Conservation (phyloP, 2,888 invertebrate genomes). For the Lithodes maja region DNA sequence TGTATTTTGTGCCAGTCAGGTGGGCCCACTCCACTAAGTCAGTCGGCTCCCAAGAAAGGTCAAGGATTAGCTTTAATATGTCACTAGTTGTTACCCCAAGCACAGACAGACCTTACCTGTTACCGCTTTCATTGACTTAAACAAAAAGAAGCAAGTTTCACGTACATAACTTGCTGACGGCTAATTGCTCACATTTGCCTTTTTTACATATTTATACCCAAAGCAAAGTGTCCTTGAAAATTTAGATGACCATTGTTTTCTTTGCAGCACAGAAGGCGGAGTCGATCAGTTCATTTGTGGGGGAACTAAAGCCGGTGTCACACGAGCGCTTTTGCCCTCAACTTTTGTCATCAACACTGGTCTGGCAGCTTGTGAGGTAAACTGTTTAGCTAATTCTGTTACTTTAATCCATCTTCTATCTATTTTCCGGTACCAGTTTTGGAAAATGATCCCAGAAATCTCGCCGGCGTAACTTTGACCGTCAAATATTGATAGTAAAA, state of each 20-base stretch:
- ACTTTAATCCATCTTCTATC: too few relatives aligned
- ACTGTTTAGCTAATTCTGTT: too few relatives aligned
- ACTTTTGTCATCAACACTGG: too few relatives aligned
- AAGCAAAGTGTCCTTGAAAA: conserved; percentile 39
- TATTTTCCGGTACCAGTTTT: too few relatives aligned
- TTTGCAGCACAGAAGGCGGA: conserved; percentile 21
- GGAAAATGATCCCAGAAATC: too few relatives aligned
- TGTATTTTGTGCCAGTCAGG: background rate
- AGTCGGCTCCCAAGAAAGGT: too few relatives aligned
- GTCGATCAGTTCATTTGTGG: conserved; percentile 4
- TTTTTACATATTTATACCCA: background rate
- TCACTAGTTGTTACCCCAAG: background rate
- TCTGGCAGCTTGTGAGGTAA: too few relatives aligned
- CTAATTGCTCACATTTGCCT: conserved; percentile 22
- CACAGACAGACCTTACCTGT: conserved; percentile 24
- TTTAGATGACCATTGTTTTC: conserved; percentile 27
- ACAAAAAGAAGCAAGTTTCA: background rate
- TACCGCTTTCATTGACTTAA: conserved; percentile 10
- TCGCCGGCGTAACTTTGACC: too few relatives aligned
- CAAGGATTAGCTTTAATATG: background rate
- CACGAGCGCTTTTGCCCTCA: too few relatives aligned
- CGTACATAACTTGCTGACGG: conserved; percentile 8
- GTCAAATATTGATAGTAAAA: too few relatives aligned
- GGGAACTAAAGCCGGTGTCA: too few relatives aligned
- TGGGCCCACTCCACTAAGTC: too few relatives aligned